Evolutionary conservation across 2,888 invertebrate species (phyloP).

Genomic region (Platynereis dumerilii): DNA sequence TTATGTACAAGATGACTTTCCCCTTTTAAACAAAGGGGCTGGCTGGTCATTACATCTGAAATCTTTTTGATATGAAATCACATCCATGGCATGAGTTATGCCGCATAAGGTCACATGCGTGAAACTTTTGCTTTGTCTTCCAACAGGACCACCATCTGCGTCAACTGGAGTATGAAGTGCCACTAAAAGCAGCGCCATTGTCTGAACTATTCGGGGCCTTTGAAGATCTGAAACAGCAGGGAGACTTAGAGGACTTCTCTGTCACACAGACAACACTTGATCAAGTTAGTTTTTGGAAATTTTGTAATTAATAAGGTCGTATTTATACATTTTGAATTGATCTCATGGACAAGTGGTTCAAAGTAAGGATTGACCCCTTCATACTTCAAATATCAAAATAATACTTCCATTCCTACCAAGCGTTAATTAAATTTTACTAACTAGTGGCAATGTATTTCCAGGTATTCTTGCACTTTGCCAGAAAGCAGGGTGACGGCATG

Average conservation of each 20-base stretch:
- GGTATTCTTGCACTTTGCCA: slow-evolving; percentile 27
- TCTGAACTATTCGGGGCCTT: slow-evolving; percentile 63
- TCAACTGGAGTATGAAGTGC: slow-evolving; percentile 51
- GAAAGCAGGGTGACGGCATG: slow-evolving; percentile 11
- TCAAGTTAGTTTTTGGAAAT: slow-evolving; percentile 60
- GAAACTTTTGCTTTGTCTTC: too few species aligned
- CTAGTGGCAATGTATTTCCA: neutral
- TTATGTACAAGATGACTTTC: too few species aligned
- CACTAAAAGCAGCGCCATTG: slow-evolving; percentile 24
- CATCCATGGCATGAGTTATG: too few species aligned
- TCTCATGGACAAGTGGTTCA: too few species aligned
- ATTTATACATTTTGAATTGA: too few species aligned
- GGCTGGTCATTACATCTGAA: too few species aligned
- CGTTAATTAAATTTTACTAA: neutral
- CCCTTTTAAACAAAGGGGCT: too few species aligned
- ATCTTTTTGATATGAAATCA: too few species aligned
- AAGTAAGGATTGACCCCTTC: too few species aligned
- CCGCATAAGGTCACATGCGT: too few species aligned
- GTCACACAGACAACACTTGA: slow-evolving; percentile 69
- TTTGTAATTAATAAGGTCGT: too few species aligned
- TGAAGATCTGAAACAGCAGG: slow-evolving; percentile 60
- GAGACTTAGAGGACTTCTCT: slow-evolving; percentile 66
- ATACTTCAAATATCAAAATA: too few species aligned
- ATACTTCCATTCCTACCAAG: neutral
- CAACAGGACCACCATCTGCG: slow-evolving; percentile 50